A percentile compares a stretch with the other conserved stretches of the same genome.
These are phyloP conservation scores for Hippopotamus amphibius DNA, from an alignment of 2,113 vertebrate genomes.

Conservation along the genomic window DNA sequence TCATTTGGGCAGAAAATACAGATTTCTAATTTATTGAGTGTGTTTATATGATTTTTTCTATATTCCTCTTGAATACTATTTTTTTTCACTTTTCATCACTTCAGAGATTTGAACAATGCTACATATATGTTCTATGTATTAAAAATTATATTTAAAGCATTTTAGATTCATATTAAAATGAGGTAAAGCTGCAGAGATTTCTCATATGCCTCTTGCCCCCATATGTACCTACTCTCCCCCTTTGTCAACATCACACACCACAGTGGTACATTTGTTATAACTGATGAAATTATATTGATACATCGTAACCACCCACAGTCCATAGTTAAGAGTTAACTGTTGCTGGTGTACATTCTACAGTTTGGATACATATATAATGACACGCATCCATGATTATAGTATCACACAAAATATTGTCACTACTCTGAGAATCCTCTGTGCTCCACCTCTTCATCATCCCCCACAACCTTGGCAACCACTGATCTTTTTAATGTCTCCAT, in stretches of 20 bases:
- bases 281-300: neutral
- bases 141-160: neutral
- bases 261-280: neutral
- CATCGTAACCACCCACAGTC: neutral
- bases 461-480: neutral
- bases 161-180: neutral
- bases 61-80: neutral
- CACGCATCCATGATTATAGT: neutral
- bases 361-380: neutral
- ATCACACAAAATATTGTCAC: neutral
- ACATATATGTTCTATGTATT: neutral
- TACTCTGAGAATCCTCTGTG: neutral
- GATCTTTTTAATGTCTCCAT: neutral
- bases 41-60: neutral
- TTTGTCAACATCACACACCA: neutral
- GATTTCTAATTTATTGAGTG: neutral
- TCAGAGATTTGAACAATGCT: neutral
- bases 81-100: neutral
- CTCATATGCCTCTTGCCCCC: too few species aligned
- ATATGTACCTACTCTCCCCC: too few species aligned
- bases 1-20: neutral
- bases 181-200: neutral
- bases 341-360: neutral
- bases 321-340: neutral
- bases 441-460: neutral